A percentile compares a stretch with the other conserved stretches of the same genome.
These are phyloP conservation scores for Pampusana beccarii DNA, from an alignment of 2,113 vertebrate genomes.

Conservation along the genomic window DNA sequence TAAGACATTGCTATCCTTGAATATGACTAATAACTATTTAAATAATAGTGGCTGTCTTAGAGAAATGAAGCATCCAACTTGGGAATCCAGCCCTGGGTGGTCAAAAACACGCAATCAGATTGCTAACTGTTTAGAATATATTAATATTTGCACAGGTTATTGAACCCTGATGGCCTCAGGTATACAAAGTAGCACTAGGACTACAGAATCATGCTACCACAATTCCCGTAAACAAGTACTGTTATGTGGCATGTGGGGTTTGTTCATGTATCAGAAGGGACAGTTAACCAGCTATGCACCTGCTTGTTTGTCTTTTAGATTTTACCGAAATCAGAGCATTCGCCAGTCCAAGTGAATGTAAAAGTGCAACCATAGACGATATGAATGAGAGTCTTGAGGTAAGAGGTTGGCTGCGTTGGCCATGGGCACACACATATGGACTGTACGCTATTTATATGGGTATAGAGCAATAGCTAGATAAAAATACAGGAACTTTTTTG, in stretches of 20 bases:
- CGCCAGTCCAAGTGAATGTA: neutral
- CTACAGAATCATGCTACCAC: neutral
- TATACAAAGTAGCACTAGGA: neutral
- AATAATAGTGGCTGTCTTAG: neutral
- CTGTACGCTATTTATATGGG: neutral
- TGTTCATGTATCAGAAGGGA: neutral
- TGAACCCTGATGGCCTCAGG: neutral
- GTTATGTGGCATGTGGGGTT: neutral
- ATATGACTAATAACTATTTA: neutral
- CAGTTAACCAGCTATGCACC: neutral
- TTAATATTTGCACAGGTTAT: neutral
- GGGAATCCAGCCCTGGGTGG: accelerated
- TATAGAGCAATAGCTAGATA: neutral
- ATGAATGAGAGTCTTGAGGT: neutral
- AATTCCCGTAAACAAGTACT: neutral
- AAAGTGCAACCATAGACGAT: neutral
- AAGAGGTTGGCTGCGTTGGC: neutral
- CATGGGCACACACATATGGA: neutral
- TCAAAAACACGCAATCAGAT: accelerated
- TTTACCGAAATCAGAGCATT: neutral
- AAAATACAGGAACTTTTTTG: neutral
- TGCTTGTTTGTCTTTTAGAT: neutral
- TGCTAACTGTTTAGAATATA: neutral
- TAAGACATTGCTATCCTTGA: neutral
- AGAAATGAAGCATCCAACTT: neutral